Evolutionary conservation across 2,113 vertebrate genomes (phyloP).

Genomic region (Hippocampus barbouri): DNA sequence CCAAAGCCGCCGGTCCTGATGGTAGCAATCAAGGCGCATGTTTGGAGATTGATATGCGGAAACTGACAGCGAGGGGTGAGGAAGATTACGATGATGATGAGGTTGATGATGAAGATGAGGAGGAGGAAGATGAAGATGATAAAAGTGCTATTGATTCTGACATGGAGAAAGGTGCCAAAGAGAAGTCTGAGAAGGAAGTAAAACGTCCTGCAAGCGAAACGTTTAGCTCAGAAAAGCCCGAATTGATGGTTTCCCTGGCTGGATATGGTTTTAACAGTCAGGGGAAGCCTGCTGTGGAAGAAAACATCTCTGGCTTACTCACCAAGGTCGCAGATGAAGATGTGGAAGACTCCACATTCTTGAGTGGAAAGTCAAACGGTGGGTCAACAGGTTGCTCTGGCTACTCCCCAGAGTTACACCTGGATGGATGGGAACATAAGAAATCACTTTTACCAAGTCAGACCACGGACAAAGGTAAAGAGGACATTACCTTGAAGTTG

Average conservation of each 20-base stretch:
- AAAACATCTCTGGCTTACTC: slow-evolving; percentile 20
- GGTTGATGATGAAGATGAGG: slow-evolving; percentile 64
- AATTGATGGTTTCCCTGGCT: slow-evolving; percentile 62
- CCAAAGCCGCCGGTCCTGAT: slow-evolving; percentile 30
- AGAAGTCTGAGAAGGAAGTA: slow-evolving; percentile 82
- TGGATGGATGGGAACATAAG: slow-evolving; percentile 49
- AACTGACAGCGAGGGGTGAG: slow-evolving; percentile 70
- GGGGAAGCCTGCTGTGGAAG: slow-evolving; percentile 34
- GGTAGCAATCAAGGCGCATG: slow-evolving; percentile 61
- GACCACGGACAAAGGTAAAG: slow-evolving; percentile 35
- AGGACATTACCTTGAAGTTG: slow-evolving; percentile 46
- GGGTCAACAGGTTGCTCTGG: slow-evolving; percentile 41
- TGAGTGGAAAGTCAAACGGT: slow-evolving; percentile 41
- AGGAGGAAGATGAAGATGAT: slow-evolving; percentile 66
- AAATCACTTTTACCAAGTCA: slow-evolving; percentile 40
- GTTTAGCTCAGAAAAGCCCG: slow-evolving; percentile 56
- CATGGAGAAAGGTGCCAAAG: slow-evolving; percentile 85
- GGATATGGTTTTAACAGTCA: slow-evolving; percentile 58
- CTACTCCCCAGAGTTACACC: slow-evolving; percentile 55
- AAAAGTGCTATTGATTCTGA: slow-evolving; percentile 77
- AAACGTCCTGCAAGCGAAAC: slow-evolving; percentile 50
- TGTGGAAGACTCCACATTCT: slow-evolving; percentile 26
- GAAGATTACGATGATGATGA: slow-evolving; percentile 73
- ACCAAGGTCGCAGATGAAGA: slow-evolving; percentile 30
- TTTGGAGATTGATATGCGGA: slow-evolving; percentile 66